A percentile compares a stretch with the other conserved stretches of the same genome.
phyloP scores from a whole-genome alignment of 2,888 invertebrate species.

The Standfussiana lucernea region DNA sequence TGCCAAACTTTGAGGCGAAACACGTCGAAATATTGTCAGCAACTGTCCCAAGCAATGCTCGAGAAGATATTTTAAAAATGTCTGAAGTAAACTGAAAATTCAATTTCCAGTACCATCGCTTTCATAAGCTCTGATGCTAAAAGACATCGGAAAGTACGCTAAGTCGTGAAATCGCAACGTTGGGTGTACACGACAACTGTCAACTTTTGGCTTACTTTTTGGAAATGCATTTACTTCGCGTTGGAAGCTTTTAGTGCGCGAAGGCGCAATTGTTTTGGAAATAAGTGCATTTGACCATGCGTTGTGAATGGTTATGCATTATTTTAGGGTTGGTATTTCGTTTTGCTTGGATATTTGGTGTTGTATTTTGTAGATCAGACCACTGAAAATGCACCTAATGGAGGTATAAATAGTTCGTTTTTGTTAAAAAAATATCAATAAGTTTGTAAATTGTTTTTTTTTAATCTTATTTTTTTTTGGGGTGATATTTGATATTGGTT shows the following conservation, averaged over 20 bases:
- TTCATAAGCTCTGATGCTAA: constrained; percentile 61
- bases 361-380: not conserved
- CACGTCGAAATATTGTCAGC: constrained; percentile 47
- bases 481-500: not conserved
- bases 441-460: not conserved
- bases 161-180: constrained; percentile 55
- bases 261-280: constrained; percentile 31
- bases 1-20: constrained; percentile 16
- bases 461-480: not conserved
- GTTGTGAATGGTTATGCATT: not conserved
- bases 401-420: not conserved
- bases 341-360: not conserved
- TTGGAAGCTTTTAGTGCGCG: constrained; percentile 47
- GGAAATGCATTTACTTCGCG: constrained; percentile 49
- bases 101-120: constrained; percentile 61
- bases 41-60: constrained; percentile 31
- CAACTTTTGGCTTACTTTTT: constrained; percentile 54
- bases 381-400: not conserved
- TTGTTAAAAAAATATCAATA: not conserved
- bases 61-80: constrained; percentile 59
- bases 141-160: constrained; percentile 59
- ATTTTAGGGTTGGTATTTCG: constrained; percentile 14
- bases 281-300: constrained; percentile 35
- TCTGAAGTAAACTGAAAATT: constrained; percentile 61
- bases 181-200: constrained; percentile 53